Conservation (phyloP, 1,140 invertebrate genomes). For the Littorina saxatilis region DNA sequence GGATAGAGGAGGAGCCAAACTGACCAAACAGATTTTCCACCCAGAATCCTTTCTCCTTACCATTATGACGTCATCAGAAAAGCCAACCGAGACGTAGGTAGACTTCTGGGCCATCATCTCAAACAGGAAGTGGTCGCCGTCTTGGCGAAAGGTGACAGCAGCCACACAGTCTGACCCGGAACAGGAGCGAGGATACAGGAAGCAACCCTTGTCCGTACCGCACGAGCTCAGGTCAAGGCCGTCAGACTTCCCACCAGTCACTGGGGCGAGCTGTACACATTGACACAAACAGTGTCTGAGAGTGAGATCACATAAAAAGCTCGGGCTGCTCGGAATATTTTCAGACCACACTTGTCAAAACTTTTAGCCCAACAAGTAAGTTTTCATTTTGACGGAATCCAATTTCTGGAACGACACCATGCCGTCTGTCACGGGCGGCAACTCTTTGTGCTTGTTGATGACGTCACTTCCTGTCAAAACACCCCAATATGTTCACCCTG, state of each 20-base stretch:
- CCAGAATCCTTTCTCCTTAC: no score
- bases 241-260: neutral
- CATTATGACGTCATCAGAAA: conserved; percentile 86
- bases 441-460: conserved; percentile 22
- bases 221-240: neutral
- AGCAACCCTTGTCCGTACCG: conserved; percentile 38
- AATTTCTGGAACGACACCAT: conserved; percentile 17
- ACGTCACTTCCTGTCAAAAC: conserved; percentile 31
- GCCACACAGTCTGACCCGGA: conserved; percentile 31
- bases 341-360: neutral
- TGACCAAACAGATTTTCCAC: no score
- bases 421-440: neutral
- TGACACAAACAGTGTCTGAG: no score
- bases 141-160: conserved; percentile 28
- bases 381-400: neutral
- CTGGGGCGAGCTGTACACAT: neutral
- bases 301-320: no score
- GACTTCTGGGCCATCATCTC: conserved; percentile 37
- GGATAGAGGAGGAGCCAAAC: no score
- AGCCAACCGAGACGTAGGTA: conserved; percentile 82
- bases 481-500: neutral
- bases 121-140: conserved; percentile 27
- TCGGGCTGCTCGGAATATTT: neutral
- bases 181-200: conserved; percentile 41
- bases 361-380: neutral